phyloP scores from a whole-genome alignment of 2,888 invertebrate genomes.

The Epistrophe eligans region DNA sequence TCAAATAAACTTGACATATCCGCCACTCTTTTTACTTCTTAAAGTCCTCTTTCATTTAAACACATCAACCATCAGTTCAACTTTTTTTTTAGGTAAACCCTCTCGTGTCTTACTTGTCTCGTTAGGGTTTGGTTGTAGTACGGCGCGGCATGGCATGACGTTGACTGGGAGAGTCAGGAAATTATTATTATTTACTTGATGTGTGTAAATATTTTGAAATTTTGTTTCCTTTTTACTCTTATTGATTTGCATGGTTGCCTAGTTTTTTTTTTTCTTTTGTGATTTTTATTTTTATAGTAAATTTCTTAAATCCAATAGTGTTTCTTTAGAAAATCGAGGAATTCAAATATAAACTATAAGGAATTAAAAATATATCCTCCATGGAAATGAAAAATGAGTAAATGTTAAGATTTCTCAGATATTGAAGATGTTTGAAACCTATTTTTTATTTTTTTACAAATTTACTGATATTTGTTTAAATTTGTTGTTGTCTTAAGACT shows the following conservation, averaged over 20 bases:
- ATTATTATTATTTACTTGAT: slow-evolving; percentile 73
- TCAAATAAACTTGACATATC: slow-evolving; percentile 72
- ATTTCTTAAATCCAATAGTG: too few relatives aligned
- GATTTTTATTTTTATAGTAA: too few relatives aligned
- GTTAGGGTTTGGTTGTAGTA: background rate
- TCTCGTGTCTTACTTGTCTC: slow-evolving; percentile 19
- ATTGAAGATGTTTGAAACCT: too few relatives aligned
- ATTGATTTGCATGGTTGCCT: slow-evolving; percentile 54
- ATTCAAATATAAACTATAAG: too few relatives aligned
- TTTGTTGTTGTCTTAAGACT: background rate
- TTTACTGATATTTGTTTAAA: too few relatives aligned
- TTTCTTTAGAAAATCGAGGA: too few relatives aligned
- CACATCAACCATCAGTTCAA: slow-evolving; percentile 4
- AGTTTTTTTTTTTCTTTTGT: slow-evolving; percentile 5
- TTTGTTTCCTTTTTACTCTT: slow-evolving; percentile 39
- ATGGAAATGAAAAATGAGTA: too few relatives aligned
- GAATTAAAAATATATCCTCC: too few relatives aligned
- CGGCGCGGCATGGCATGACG: background rate
- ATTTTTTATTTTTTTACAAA: too few relatives aligned
- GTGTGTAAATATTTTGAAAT: slow-evolving; percentile 73
- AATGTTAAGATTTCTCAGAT: too few relatives aligned
- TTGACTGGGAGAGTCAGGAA: slow-evolving; percentile 51
- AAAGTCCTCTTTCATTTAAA: background rate
- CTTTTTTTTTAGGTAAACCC: background rate
- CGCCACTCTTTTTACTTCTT: slow-evolving; percentile 20